phyloP scores from a whole-genome alignment of 2,888 invertebrate genomes.

The Belgica antarctica region DNA sequence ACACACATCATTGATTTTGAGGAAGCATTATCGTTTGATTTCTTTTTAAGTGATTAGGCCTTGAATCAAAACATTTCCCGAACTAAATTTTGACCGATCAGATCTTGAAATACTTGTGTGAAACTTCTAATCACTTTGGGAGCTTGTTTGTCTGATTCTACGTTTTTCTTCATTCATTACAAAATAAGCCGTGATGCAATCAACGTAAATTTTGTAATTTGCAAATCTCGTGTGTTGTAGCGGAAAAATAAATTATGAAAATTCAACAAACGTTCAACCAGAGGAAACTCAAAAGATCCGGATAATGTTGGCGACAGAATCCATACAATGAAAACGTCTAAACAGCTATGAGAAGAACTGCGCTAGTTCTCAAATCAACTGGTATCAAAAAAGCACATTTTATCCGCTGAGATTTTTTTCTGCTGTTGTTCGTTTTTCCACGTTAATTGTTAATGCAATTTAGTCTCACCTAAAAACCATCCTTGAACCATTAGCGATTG shows the following conservation, averaged over 20 bases:
- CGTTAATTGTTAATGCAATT: not conserved
- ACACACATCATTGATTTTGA: too few species aligned
- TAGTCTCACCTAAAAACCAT: not conserved
- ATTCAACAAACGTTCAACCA: not conserved
- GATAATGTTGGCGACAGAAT: slow-evolving; percentile 5
- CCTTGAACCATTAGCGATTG: not conserved
- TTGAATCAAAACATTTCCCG: too few species aligned
- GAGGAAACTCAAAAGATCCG: slow-evolving; percentile 39
- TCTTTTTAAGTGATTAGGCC: too few species aligned
- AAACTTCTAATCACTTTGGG: not conserved
- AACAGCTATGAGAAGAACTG: not conserved
- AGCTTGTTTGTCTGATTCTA: too few species aligned
- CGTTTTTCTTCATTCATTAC: not conserved
- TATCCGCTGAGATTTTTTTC: slow-evolving; percentile 8
- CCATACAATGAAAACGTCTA: not conserved
- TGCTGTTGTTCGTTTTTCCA: not conserved
- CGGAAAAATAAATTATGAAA: slow-evolving; percentile 39
- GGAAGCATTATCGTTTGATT: too few species aligned
- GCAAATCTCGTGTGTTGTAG: slow-evolving; percentile 23
- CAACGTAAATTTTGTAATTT: slow-evolving; percentile 17
- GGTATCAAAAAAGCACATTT: not conserved
- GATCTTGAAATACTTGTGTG: not conserved
- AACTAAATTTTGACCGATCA: too few species aligned
- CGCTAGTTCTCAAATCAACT: slow-evolving; percentile 6
- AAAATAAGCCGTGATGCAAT: not conserved